These are phyloP conservation scores for Chironomus striatipennis DNA, from an alignment of 1,140 invertebrate genomes.

Conservation along the genomic window DNA sequence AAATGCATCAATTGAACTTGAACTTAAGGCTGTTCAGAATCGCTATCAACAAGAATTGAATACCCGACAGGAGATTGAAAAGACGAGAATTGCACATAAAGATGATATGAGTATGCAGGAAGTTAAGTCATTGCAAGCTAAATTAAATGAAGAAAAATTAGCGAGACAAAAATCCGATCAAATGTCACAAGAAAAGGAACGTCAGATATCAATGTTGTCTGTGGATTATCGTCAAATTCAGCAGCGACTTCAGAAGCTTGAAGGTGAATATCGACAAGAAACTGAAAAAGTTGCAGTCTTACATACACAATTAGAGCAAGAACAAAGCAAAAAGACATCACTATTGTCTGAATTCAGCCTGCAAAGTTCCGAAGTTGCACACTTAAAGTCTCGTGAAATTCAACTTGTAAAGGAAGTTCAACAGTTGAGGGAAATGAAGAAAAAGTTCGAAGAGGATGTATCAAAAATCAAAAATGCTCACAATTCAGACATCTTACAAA, in stretches of 20 bases:
- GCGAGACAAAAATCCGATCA: conserved; percentile 74
- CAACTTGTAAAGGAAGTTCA: conserved; percentile 62
- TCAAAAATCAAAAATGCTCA: conserved; percentile 60
- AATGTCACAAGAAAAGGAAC: conserved; percentile 79
- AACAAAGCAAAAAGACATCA: conserved; percentile 60
- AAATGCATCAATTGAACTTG: conserved; percentile 73
- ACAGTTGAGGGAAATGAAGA: conserved; percentile 60
- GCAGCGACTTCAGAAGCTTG: conserved; percentile 78
- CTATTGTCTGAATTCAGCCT: conserved; percentile 64
- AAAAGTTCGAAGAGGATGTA: conserved; percentile 69
- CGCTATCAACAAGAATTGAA: conserved; percentile 82
- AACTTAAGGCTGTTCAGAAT: conserved; percentile 77
- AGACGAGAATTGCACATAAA: conserved; percentile 69
- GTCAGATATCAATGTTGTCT: conserved; percentile 87
- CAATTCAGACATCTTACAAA: conserved; percentile 48
- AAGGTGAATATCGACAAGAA: conserved; percentile 80
- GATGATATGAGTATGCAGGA: conserved; percentile 86
- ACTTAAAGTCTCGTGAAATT: conserved; percentile 64
- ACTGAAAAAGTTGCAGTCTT: conserved; percentile 75
- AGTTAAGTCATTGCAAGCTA: conserved; percentile 81
- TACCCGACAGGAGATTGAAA: conserved; percentile 83
- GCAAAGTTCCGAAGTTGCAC: conserved; percentile 60
- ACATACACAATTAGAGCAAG: conserved; percentile 79
- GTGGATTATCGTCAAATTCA: conserved; percentile 90
- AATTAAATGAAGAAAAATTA: conserved; percentile 83